Conservation (phyloP, 2,888 invertebrate species). For the Poecilus cupreus region DNA sequence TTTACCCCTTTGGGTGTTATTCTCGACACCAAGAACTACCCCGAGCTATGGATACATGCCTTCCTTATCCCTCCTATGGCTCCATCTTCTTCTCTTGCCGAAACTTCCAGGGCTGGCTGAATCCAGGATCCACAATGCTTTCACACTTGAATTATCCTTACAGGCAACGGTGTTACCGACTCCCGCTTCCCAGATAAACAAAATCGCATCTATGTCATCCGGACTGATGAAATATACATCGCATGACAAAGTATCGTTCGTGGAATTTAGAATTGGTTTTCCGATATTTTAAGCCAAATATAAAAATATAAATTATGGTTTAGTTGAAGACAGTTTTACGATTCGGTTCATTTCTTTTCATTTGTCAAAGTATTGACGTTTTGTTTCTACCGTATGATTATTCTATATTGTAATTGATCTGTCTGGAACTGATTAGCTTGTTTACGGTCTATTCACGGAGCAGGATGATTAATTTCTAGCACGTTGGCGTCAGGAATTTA, state of each 20-base stretch:
- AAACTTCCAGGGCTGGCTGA: neutral
- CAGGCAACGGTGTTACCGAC: constrained; percentile 2
- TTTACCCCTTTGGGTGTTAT: neutral
- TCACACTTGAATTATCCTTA: constrained; percentile 36
- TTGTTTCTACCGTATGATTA: neutral
- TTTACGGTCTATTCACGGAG: neutral
- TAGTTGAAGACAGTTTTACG: neutral
- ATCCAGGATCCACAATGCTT: neutral
- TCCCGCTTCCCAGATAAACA: neutral
- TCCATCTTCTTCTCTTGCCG: neutral
- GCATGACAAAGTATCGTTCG: constrained; percentile 17
- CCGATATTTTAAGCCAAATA: constrained; percentile 20
- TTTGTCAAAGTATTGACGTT: constrained; percentile 1
- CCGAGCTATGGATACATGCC: too few species aligned
- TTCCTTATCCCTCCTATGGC: neutral
- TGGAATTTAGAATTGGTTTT: constrained; percentile 19
- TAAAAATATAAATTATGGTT: constrained; percentile 22
- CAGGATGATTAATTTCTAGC: neutral
- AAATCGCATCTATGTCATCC: constrained; percentile 23
- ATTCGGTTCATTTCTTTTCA: constrained; percentile 16
- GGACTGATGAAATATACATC: constrained; percentile 24
- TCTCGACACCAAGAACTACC: too few species aligned
- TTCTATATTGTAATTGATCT: constrained; percentile 21
- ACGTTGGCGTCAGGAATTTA: neutral
- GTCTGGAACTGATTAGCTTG: constrained; percentile 7